Percentiles rank a stretch among this genome's conserved stretches.
These are phyloP conservation scores for Leucoptera coffeella DNA, from an alignment of 2,888 invertebrate genomes.

Conservation along the genomic window DNA sequence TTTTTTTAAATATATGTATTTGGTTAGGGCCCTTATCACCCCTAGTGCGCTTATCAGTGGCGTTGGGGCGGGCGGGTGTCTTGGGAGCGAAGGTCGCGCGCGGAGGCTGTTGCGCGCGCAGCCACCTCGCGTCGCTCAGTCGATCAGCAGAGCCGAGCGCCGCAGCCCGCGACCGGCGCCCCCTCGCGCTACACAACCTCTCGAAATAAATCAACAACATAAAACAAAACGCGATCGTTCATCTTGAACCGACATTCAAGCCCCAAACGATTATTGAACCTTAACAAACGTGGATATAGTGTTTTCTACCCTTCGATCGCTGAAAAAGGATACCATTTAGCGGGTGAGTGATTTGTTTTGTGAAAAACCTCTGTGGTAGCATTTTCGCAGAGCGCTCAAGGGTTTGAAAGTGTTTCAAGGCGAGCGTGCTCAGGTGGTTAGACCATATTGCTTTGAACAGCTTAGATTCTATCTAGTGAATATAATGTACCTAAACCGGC, in stretches of 20 bases:
- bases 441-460: too few species aligned
- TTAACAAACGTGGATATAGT: conserved; percentile 7
- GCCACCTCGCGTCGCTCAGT: conserved; percentile 12
- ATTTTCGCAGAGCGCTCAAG: conserved; percentile 40
- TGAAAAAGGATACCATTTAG: conserved; percentile 11
- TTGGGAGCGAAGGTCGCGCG: conserved; percentile 1
- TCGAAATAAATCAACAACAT: conserved; percentile 11
- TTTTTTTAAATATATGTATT: too few species aligned
- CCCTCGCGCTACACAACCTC: conserved; percentile 7
- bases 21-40: too few species aligned
- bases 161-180: conserved; percentile 16
- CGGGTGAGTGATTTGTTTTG: conserved; percentile 36
- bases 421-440: conserved; percentile 22
- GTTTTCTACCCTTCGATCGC: conserved; percentile 13
- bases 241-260: conserved; percentile 11
- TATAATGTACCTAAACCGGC: too few species aligned
- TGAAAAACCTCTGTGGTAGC: too few species aligned
- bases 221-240: conserved; percentile 9
- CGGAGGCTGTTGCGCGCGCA: conserved; percentile 11
- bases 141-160: conserved; percentile 33
- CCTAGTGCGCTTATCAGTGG: too few species aligned
- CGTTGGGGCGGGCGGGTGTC: too few species aligned
- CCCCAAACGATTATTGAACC: conserved; percentile 10
- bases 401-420: conserved; percentile 52
- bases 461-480: conserved; percentile 1